A percentile compares a stretch with the other conserved stretches of the same genome.
These are phyloP conservation scores for Goniozus legneri DNA, from an alignment of 1,140 invertebrate genomes.

Conservation along the genomic window DNA sequence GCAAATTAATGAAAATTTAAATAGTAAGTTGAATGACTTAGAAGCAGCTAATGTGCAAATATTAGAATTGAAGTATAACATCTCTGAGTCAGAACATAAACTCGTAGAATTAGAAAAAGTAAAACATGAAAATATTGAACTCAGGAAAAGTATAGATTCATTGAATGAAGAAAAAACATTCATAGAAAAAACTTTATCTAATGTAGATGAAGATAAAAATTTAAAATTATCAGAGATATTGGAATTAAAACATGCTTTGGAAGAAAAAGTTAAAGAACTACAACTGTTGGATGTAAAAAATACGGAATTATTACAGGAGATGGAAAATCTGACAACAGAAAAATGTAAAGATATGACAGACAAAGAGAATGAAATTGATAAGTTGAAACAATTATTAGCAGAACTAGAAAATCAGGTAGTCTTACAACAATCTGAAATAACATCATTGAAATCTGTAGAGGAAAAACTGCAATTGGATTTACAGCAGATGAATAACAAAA, in stretches of 20 bases:
- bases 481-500: not conserved
- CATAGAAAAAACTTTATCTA: too few species aligned
- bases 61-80: too few species aligned
- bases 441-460: conserved; percentile 17
- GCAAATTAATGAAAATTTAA: conserved; percentile 2
- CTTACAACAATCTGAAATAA: conserved; percentile 16
- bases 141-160: too few species aligned
- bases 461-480: conserved; percentile 16
- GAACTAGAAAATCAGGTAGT: conserved; percentile 12
- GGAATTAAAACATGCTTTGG: conserved; percentile 19
- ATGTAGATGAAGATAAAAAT: not conserved
- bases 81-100: too few species aligned
- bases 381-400: conserved; percentile 7
- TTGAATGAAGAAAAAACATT: too few species aligned
- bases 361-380: conserved; percentile 9
- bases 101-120: conserved; percentile 11
- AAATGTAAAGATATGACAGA: conserved; percentile 13
- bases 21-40: too few species aligned
- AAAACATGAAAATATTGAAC: too few species aligned
- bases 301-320: conserved; percentile 22
- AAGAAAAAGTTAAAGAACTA: conserved; percentile 28
- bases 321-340: conserved; percentile 22
- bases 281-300: conserved; percentile 25
- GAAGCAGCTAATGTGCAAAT: too few species aligned
- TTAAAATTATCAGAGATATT: conserved; percentile 4